phyloP scores from a whole-genome alignment of 1,140 invertebrate genomes.

The Cecropterus lyciades region DNA sequence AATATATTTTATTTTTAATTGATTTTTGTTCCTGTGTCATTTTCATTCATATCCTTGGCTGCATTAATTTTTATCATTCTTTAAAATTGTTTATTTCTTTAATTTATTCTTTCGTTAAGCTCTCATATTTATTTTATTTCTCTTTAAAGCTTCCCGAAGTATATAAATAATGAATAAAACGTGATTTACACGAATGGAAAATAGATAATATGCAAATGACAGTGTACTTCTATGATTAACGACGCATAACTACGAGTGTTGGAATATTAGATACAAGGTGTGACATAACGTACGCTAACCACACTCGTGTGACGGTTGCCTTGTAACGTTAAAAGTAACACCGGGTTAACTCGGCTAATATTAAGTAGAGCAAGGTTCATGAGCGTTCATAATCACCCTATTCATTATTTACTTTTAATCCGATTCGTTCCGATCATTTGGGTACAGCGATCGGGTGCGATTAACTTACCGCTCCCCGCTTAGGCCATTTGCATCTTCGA shows the following conservation, averaged over 20 bases:
- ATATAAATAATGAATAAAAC: constrained; percentile 1
- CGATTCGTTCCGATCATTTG: background rate
- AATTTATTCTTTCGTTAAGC: too few relatives aligned
- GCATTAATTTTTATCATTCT: too few relatives aligned
- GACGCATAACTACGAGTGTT: constrained; percentile 30
- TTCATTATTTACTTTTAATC: constrained; percentile 28
- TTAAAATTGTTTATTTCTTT: too few relatives aligned
- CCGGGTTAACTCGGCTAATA: constrained; percentile 55
- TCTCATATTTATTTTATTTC: background rate
- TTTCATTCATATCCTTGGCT: too few relatives aligned
- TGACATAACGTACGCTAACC: constrained; percentile 55
- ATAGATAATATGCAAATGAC: constrained; percentile 21
- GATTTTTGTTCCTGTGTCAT: too few relatives aligned
- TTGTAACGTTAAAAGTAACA: constrained; percentile 58
- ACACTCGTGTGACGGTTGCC: constrained; percentile 60
- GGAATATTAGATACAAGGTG: constrained; percentile 50
- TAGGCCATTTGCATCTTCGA: constrained; percentile 42
- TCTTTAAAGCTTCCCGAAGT: constrained; percentile 3
- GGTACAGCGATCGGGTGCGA: constrained; percentile 15
- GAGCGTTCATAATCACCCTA: constrained; percentile 59
- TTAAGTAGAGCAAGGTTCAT: constrained; percentile 79
- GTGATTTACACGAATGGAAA: constrained; percentile 22
- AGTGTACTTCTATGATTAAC: constrained; percentile 34
- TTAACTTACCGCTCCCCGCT: constrained; percentile 29
- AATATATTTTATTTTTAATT: too few relatives aligned